Base-by-base conservation (phyloP, 2,797 vertebrate species). In the Sus cebifrons region DNA sequence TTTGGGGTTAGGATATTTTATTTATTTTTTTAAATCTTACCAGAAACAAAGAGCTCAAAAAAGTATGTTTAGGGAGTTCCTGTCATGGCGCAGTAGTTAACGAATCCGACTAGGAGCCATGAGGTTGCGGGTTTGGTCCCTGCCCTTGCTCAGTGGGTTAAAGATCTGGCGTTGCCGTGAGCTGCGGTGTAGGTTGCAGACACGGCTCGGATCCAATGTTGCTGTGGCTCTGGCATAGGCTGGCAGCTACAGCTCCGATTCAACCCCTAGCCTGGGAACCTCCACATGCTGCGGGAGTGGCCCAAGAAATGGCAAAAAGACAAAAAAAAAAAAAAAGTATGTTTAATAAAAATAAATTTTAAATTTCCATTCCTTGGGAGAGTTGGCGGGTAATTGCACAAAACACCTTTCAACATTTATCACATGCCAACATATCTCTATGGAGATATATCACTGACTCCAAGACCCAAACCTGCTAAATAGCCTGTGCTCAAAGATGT, bases 391-490 rank as follows among this genome's bases (percentile, higher is more conserved):
- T 32, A 86, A 67, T 86, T 94, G 82, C 25, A 91, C 62, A 70
- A 96, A 96, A 94, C 70, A 49, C 44, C 94, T 68, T 70, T 90
- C 60, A 86, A 56, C 44, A 23, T 86, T 62, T 86, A 79, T 79
- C 52, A 62, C 0, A 5, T 23, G 40, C 62, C 60, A 82, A 67
- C 54, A 29, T 60, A 36, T 44, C 13, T 83, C 75, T 79, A 81
- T 25, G 90, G 67, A 40, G n/a, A 60, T 27, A 29, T 32, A 36
- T 32, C 62, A n/a, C 6, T 60, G 74, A 79, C n/a, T 81, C 60
- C 44, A 78, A 70, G 60, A 82, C 52, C 52, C 20, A 73, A 89
- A 92, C 70, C 58, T 84, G 78, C 89, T 77, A 70, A 44, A 62
- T 71, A 95, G 64, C 21, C 71, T 84, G 14, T 29, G 44, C 56